Conservation (phyloP, 2,888 invertebrate species). For the Tenthredo livida region DNA sequence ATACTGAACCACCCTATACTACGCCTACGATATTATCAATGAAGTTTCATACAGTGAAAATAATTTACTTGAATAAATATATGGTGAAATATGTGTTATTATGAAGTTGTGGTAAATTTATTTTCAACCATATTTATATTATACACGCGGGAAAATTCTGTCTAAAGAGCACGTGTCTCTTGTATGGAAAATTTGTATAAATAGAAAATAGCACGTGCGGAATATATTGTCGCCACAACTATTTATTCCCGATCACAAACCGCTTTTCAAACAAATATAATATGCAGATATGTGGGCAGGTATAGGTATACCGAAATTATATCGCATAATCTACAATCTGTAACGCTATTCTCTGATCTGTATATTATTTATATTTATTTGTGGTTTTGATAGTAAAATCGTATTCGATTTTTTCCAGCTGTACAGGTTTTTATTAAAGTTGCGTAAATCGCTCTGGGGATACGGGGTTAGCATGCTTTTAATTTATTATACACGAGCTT, state of each 20-base stretch:
- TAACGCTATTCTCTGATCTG: background rate
- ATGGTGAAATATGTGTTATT: background rate
- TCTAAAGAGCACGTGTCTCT: background rate
- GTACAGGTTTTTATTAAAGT: background rate
- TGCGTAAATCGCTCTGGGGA: background rate
- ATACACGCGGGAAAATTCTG: background rate
- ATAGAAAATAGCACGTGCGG: slow-evolving; percentile 4
- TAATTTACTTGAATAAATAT: background rate
- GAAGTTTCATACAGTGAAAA: background rate
- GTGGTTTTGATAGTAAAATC: background rate
- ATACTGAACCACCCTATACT: background rate
- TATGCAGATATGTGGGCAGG: too few species aligned
- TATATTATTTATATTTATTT: background rate
- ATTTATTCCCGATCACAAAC: slow-evolving; percentile 24
- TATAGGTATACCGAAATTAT: background rate
- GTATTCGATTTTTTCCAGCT: background rate
- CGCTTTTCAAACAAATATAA: background rate
- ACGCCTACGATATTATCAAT: background rate
- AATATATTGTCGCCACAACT: background rate
- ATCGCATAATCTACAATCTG: slow-evolving; percentile 1
- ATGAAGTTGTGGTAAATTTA: background rate
- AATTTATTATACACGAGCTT: slow-evolving; percentile 19
- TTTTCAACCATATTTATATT: background rate
- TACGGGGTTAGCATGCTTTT: background rate
- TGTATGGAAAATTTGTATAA: background rate